Evolutionary conservation across 2,797 vertebrate genomes (phyloP), one percentile per base, ranked within the genome.

Genomic region (Arrhamphus sclerolepis): DNA sequence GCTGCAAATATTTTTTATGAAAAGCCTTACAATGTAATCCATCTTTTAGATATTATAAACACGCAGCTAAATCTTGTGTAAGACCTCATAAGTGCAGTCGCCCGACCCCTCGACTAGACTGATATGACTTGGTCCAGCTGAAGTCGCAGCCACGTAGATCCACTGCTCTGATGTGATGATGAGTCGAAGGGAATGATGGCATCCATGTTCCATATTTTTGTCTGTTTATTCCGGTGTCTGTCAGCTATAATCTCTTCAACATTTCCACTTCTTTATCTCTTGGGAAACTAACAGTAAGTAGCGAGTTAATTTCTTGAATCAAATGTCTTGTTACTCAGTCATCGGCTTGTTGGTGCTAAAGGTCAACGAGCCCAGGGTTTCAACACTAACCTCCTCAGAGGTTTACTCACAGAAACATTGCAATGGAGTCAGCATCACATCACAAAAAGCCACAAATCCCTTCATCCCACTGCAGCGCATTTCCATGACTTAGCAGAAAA

Each of bases 401-500:
- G 38, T 65, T 76, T 83, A 86, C 70, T 75, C 74, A 72, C 44
- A 38, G 66, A 72, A 77, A 47, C 54, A 63, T 71, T 77, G 68
- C 65, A 62, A 67, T 51, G 68, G 85, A 80, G 69, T 82, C 86
- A 80, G 70, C 73, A 69, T 75, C 75, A 64, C 63, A 71, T 83
- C 78, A 78, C 57, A 75, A 70, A 50, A 66, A 63, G 44, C 46
- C 58, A 2, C 11, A 38, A 13, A 50, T 31, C 2, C 42, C 34
- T 50, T 19, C 38, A 20, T 48, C 31, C 53, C 43, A 29, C 64
- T 71, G 11, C 72, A 73, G 81, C 65, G 76, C 56, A 70, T 88
- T 89, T 80, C 75, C 74, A 78, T 78, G 77, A 76, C 66, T 90
- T 89, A 82, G 84, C 84, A 89, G 78, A 59, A 62, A 84, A 85